These are phyloP conservation scores for Tipula helvola DNA, from an alignment of 2,888 invertebrate species.

Conservation along the genomic window DNA sequence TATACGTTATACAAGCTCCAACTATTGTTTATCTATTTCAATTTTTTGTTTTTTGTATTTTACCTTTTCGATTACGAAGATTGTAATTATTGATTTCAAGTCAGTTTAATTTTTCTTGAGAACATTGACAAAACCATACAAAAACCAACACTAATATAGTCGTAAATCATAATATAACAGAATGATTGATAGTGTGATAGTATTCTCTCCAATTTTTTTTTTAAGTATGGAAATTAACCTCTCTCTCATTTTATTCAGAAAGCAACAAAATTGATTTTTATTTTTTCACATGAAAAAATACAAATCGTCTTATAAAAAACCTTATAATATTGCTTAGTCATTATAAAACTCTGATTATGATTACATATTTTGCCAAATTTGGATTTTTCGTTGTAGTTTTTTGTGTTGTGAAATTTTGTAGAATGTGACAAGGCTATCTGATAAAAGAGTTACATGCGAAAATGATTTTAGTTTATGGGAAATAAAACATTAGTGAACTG, in stretches of 20 bases:
- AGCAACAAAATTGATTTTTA: neutral
- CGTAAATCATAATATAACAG: neutral
- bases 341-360: neutral
- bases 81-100: neutral
- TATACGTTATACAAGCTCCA: neutral
- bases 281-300: neutral
- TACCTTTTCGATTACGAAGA: neutral
- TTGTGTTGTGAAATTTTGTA: neutral
- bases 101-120: neutral
- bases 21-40: neutral
- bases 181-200: neutral
- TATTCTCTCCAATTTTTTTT: neutral
- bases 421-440: neutral
- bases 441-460: neutral
- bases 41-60: neutral
- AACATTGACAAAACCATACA: neutral
- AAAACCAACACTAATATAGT: neutral
- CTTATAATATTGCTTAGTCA: neutral
- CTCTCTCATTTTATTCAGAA: neutral
- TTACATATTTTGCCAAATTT: slow-evolving; percentile 4
- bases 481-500: neutral
- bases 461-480: neutral
- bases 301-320: neutral
- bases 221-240: neutral
- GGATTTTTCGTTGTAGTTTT: neutral